Conservation (phyloP, 2,113 vertebrate species). For the Girardinichthys multiradiatus region DNA sequence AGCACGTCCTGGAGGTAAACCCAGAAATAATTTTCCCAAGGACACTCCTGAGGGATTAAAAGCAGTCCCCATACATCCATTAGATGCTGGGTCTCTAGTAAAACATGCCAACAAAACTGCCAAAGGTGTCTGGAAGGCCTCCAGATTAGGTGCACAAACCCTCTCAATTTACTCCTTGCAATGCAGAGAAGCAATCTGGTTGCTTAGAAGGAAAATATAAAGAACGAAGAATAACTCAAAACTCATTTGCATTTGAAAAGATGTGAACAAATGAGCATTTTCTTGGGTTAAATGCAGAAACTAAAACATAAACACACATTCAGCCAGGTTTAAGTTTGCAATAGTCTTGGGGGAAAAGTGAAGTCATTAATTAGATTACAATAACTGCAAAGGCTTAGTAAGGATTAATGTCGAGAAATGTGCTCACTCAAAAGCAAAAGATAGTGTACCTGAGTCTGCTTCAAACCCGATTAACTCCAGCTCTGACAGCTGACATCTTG, state of each 20-base stretch:
- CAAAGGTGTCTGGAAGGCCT: too few relatives aligned
- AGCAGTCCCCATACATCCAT: too few relatives aligned
- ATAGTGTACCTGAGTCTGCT: constrained; percentile 78
- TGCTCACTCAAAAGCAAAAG: constrained; percentile 65
- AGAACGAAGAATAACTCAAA: neutral
- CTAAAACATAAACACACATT: constrained; percentile 16
- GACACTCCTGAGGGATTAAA: too few relatives aligned
- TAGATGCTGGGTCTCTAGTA: too few relatives aligned
- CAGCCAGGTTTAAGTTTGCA: constrained; percentile 41
- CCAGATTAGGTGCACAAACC: too few relatives aligned
- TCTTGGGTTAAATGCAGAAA: neutral
- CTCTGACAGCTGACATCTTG: constrained; percentile 60
- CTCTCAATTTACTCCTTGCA: too few relatives aligned
- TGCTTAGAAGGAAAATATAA: neutral
- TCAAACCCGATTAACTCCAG: constrained; percentile 68
- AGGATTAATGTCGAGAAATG: constrained; percentile 78
- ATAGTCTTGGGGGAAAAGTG: constrained; percentile 42
- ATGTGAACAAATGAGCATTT: neutral
- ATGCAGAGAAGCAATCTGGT: neutral
- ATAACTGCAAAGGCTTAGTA: constrained; percentile 75
- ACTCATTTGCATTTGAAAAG: neutral
- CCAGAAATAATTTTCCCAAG: too few relatives aligned
- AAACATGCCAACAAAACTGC: too few relatives aligned
- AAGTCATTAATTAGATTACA: constrained; percentile 83
- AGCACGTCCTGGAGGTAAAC: too few relatives aligned